Evolutionary conservation across 2,113 vertebrate genomes (phyloP), one percentile per base, ranked within the genome.

Genomic region (Recurvirostra avosetta): DNA sequence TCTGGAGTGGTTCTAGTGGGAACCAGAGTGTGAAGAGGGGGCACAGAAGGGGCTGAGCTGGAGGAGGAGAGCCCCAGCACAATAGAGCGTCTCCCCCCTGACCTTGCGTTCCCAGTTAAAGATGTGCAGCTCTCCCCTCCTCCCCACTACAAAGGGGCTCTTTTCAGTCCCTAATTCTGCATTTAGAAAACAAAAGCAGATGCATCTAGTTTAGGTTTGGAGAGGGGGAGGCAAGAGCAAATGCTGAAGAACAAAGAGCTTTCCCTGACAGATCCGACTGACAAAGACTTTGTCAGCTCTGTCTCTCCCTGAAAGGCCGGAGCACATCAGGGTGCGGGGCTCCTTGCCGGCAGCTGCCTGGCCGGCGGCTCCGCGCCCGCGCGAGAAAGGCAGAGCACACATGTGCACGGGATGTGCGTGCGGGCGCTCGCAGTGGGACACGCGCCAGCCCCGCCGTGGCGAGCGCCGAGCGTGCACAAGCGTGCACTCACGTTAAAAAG

Each of bases 151-250:
- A 93, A 87, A 94, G 93, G 53, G 63, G 71, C 88, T 93, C 94
- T 65, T 96, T 96, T 94, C 95, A 96, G 62, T 18, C 86, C 90
- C 86, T 89, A 95, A 93, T 95, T 95, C 93, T 95, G 96, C 95
- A 93, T 96, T 95, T 95, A 88, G 92, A 96, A 97, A 97, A 96
- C 96, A 97, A 96, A 97, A 96, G 97, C 90, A 91, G 95, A 93
- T 92, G 95, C 96, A 85, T 94, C 92, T 53, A 87, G 75, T 91
- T 95, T 86, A 91, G 47, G 81, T 95, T 91, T 62, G 81, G 65
- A 83, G 92, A 58, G 95, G 95, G 94, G 95, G 94, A 92, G 94
- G 78, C 81, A 58, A 61, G 93, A 92, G 90, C 93, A 94, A 96
- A 96, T 26, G 94, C 96, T 84, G 95, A 88, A 93, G 94, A 95